Evolutionary conservation across 2,888 invertebrate genomes (phyloP).

Genomic region (Trachelus troglodyta): DNA sequence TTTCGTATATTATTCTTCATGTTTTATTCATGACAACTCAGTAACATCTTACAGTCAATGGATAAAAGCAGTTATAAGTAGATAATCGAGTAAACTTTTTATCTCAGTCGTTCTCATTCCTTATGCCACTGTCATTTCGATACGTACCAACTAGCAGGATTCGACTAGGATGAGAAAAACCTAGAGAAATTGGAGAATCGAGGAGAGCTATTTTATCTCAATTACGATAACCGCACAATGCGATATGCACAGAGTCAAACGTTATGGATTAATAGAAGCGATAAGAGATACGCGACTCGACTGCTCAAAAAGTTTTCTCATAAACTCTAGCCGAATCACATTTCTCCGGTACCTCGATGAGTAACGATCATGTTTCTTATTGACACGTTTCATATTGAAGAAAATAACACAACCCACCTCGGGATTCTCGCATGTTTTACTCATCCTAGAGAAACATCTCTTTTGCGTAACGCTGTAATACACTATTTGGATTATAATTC

Average conservation of each 20-base stretch:
- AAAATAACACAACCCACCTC: neutral
- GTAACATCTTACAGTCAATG: conserved; percentile 25
- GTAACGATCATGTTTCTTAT: neutral
- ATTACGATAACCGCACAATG: neutral
- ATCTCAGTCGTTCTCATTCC: conserved; percentile 3
- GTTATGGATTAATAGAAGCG: neutral
- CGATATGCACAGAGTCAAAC: neutral
- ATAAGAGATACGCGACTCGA: neutral
- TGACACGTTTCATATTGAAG: neutral
- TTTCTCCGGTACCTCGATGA: neutral
- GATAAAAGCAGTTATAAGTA: conserved; percentile 22
- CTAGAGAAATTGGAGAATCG: neutral
- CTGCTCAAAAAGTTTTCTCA: neutral
- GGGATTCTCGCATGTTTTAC: neutral
- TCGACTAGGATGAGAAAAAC: neutral
- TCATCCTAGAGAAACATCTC: neutral
- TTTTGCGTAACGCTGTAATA: neutral
- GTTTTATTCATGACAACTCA: conserved; percentile 23
- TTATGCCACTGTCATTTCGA: neutral
- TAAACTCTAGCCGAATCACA: neutral
- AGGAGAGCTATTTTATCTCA: neutral
- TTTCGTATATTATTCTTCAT: neutral
- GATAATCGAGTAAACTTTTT: conserved; percentile 12
- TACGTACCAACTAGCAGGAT: neutral
- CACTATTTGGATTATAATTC: neutral